phyloP scores from a whole-genome alignment of 37 sponge, comb jelly and placozoan species.

The Sycon ciliatum region DNA sequence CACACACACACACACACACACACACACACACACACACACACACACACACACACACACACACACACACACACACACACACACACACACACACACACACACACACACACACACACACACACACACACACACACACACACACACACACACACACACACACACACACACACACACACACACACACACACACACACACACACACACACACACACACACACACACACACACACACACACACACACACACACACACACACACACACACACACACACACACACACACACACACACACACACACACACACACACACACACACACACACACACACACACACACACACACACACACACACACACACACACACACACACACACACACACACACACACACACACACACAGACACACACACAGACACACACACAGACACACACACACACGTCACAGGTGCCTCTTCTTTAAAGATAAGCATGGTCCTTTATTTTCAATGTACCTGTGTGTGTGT shows the following conservation, averaged over 20 bases:
- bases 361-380: background rate
- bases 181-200: conserved; percentile 1
- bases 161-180: conserved; percentile 1
- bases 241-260: conserved; percentile 5
- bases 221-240: background rate
- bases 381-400: background rate
- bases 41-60: conserved; percentile 5
- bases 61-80: background rate
- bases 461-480: no score
- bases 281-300: conserved; percentile 1
- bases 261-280: conserved; percentile 1
- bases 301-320: conserved; percentile 5
- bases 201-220: conserved; percentile 1
- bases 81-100: conserved; percentile 5
- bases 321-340: conserved; percentile 1
- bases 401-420: background rate
- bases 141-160: conserved; percentile 1
- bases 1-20: background rate
- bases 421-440: no score
- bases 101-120: background rate
- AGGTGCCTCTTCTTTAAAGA: no score
- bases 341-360: background rate
- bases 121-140: conserved; percentile 1
- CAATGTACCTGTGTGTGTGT: no score
- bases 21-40: conserved; percentile 5